Percentiles rank a stretch among this genome's conserved stretches.
Conservation (phyloP, 2,797 vertebrate species). For the Phoeniculus purpureus region DNA sequence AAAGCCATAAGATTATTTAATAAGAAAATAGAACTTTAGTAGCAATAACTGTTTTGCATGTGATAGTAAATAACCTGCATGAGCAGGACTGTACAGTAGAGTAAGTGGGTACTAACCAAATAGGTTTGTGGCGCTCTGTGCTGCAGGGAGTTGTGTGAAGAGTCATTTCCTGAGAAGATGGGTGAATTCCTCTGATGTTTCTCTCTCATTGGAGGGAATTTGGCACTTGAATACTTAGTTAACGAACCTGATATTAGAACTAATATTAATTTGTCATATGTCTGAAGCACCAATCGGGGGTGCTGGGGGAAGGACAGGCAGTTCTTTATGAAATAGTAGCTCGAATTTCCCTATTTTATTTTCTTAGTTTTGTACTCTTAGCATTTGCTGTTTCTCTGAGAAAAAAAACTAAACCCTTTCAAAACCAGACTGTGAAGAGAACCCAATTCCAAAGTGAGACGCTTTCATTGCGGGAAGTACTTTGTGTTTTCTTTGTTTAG, state of each 20-base stretch:
- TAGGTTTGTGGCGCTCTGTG: slow-evolving; percentile 74
- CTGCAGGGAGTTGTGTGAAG: slow-evolving; percentile 63
- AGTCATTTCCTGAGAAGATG: slow-evolving; percentile 50
- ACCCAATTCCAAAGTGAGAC: background rate
- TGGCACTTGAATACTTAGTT: slow-evolving; percentile 51
- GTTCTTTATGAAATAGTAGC: background rate
- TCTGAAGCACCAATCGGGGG: background rate
- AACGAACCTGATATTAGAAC: background rate
- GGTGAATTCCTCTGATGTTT: slow-evolving; percentile 41
- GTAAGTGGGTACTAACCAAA: slow-evolving; percentile 76
- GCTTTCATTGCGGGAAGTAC: background rate
- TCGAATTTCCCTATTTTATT: background rate
- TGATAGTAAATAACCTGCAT: slow-evolving; percentile 83
- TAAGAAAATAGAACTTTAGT: slow-evolving; percentile 88
- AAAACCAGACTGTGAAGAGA: background rate
- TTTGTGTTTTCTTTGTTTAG: background rate
- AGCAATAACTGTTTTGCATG: slow-evolving; percentile 97
- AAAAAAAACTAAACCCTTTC: background rate
- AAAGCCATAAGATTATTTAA: slow-evolving; percentile 92
- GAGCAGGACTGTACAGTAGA: slow-evolving; percentile 76
- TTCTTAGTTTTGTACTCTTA: background rate
- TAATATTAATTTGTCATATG: background rate
- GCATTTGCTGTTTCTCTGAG: background rate
- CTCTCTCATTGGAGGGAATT: slow-evolving; percentile 50
- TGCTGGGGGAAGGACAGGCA: slow-evolving; percentile 38